Conservation (phyloP, 2,113 vertebrate genomes). For the Micronycteris hirsuta region DNA sequence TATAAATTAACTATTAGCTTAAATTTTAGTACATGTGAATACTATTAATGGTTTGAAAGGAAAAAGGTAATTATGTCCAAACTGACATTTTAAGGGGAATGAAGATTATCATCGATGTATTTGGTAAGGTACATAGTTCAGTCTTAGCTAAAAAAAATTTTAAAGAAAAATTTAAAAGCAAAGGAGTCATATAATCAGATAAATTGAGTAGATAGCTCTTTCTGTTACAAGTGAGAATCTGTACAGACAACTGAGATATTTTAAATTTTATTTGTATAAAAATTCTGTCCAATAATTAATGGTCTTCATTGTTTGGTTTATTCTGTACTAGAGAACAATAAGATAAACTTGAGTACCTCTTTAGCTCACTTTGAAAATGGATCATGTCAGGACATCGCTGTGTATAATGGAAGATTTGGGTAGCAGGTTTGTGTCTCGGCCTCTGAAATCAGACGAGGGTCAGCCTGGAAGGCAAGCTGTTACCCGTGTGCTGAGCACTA, state of each 20-base stretch:
- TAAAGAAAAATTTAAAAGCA: conserved; percentile 16
- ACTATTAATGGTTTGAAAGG: not conserved
- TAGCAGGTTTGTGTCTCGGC: not conserved
- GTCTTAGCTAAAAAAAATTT: not conserved
- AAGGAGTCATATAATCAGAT: not conserved
- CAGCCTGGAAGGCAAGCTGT: not conserved
- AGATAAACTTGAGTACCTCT: not conserved
- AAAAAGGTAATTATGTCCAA: not conserved
- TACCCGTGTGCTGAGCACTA: not conserved
- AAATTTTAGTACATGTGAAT: conserved; percentile 4
- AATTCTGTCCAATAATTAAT: not conserved
- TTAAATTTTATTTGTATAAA: conserved; percentile 34
- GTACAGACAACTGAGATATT: not conserved
- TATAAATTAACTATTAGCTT: not conserved
- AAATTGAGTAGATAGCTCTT: not conserved
- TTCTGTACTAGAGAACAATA: conserved; percentile 12
- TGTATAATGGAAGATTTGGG: conserved; percentile 24
- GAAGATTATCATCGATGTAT: not conserved
- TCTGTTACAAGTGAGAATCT: not conserved
- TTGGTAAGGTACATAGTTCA: not conserved
- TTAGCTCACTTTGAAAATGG: conserved; percentile 2
- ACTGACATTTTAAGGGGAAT: not conserved
- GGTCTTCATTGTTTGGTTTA: conserved; percentile 10
- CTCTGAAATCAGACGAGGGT: not conserved
- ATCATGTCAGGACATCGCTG: conserved; percentile 1